Percentiles rank a stretch among this genome's conserved stretches.
Conservation (phyloP, 2,888 invertebrate genomes). For the Penaeus monodon region DNA sequence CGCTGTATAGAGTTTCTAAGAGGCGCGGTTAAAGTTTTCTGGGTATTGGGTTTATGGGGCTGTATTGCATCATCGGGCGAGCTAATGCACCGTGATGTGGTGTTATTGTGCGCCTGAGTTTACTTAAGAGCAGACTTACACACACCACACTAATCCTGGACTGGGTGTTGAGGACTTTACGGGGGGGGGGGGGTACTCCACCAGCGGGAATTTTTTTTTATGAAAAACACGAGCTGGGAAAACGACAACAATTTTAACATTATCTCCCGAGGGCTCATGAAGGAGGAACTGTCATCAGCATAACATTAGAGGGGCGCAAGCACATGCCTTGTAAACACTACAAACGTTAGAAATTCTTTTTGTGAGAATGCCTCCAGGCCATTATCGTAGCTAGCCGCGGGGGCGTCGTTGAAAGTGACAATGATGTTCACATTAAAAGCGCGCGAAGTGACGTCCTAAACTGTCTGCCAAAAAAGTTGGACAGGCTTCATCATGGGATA, state of each 20-base stretch:
- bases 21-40: background rate
- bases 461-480: slow-evolving; percentile 57
- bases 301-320: slow-evolving; percentile 45
- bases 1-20: background rate
- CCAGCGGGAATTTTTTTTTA: no score
- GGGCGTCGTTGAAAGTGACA: slow-evolving; percentile 50
- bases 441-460: slow-evolving; percentile 57
- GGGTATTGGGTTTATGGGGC: no score
- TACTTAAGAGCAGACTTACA: no score
- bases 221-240: no score
- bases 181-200: no score
- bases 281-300: slow-evolving; percentile 40
- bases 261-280: slow-evolving; percentile 43
- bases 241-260: slow-evolving; percentile 24
- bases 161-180: no score
- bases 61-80: no score
- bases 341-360: slow-evolving; percentile 34
- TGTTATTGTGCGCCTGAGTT: no score
- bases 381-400: slow-evolving; percentile 32
- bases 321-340: slow-evolving; percentile 40
- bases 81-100: no score
- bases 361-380: slow-evolving; percentile 26
- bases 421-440: slow-evolving; percentile 58
- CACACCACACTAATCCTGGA: no score
- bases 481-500: slow-evolving; percentile 59